These are phyloP conservation scores for Gadus macrocephalus DNA, from an alignment of 2,113 vertebrate species.

Conservation along the genomic window DNA sequence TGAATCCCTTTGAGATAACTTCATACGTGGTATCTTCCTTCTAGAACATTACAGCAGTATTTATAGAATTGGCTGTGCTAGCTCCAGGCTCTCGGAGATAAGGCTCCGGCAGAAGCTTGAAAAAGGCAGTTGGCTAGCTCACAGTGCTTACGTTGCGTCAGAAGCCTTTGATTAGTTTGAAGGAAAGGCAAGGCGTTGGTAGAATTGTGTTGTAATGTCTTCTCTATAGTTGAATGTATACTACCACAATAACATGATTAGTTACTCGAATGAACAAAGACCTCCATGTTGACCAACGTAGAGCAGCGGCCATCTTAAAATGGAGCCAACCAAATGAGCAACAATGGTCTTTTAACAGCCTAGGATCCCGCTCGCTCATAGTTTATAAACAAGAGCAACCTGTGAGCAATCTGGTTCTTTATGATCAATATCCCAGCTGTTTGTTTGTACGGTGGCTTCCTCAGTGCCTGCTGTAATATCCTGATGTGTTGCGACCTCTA, in stretches of 20 bases:
- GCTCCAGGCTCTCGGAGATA: constrained; percentile 53
- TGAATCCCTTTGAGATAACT: constrained; percentile 63
- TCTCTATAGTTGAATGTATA: too few species aligned
- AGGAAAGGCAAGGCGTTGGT: neutral
- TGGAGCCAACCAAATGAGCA: neutral
- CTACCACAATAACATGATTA: too few species aligned
- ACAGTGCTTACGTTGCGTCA: constrained; percentile 10
- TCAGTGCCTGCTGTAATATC: constrained; percentile 17
- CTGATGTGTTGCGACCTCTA: constrained; percentile 16
- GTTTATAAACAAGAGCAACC: neutral
- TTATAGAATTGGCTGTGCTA: constrained; percentile 62
- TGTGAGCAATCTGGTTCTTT: too few species aligned
- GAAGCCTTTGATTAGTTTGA: constrained; percentile 21
- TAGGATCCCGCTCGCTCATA: too few species aligned
- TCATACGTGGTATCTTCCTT: constrained; percentile 55
- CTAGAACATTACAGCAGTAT: constrained; percentile 59
- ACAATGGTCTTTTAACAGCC: neutral
- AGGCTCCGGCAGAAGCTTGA: constrained; percentile 23
- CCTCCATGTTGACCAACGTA: neutral
- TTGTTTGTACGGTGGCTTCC: constrained; percentile 10
- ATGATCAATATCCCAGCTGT: neutral
- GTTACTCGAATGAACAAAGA: too few species aligned
- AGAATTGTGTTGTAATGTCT: too few species aligned
- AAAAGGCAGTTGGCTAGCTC: constrained; percentile 29
- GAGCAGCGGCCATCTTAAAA: neutral